phyloP scores from a whole-genome alignment of 2,113 vertebrate genomes.

The Coracopsis vasa region DNA sequence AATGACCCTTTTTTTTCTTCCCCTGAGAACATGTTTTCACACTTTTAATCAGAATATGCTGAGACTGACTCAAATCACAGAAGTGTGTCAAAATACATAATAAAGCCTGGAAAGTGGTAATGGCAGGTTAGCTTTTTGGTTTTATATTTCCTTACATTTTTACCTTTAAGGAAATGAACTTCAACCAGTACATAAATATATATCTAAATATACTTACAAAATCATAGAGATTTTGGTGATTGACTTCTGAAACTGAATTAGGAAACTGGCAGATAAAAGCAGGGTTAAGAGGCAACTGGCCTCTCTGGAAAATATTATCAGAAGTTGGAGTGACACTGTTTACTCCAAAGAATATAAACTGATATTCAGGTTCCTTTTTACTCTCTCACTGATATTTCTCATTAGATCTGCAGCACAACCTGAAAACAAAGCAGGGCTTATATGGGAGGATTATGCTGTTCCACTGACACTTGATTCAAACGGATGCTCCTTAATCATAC shows the following conservation, averaged over 20 bases:
- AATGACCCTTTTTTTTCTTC: background rate
- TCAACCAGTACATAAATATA: background rate
- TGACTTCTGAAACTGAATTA: background rate
- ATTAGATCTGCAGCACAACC: background rate
- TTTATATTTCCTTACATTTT: background rate
- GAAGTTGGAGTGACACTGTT: background rate
- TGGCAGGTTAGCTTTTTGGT: background rate
- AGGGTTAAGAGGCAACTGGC: background rate
- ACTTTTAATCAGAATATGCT: conserved; percentile 4
- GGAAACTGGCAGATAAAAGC: background rate
- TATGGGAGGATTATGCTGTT: background rate
- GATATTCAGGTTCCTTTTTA: background rate
- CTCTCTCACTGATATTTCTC: background rate
- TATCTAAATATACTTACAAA: background rate
- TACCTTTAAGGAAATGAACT: background rate
- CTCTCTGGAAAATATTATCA: background rate
- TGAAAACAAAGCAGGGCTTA: conserved; percentile 11
- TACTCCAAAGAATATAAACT: background rate
- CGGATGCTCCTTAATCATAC: background rate
- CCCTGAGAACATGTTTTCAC: background rate
- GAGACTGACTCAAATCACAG: background rate
- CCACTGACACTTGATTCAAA: background rate
- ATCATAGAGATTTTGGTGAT: background rate
- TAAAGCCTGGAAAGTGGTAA: background rate
- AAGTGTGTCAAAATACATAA: background rate